Base-by-base conservation (phyloP, 2,888 invertebrate genomes). In the Agrotis exclamationis region DNA sequence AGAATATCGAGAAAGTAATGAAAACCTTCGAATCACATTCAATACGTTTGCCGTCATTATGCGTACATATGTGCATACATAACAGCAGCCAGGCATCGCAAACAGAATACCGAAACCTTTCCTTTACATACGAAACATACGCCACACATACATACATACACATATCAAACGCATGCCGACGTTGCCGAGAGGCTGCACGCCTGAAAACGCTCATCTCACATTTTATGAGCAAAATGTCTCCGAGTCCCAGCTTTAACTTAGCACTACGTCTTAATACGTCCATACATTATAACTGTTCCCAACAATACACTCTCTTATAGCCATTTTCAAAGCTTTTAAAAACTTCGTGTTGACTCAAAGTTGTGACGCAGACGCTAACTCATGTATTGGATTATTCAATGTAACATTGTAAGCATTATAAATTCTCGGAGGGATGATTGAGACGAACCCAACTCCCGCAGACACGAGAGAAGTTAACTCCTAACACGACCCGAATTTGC, bases 341-440 rank as follows among this genome's bases (percentile, higher is more conserved):
- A 85, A 83, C 70, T 85, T 83, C 39, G 70, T 79, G 83, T 77
- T 68, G 71, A 68, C 73, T 72, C 65, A 44, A 73, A 69, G 59
- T 69, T 70, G 63, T 53, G 75, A 67, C 71, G 57, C 74, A 64
- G 72, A 57, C 76, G 62, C 72, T 63, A 63, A 59, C 77, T 84
- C 70, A 74, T 80, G 82, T 84, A 81, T 84, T 80, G 80, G 85
- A 87, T 90, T 89, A 90, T 90, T 89, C 87, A 89, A 90, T 89
- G 87, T 88, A 88, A 83, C 79, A 82, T 74, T 84, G 87, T 87
- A 87, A 88, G 88, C 89, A 89, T 89, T 86, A 88, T 83, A 87
- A 85, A 88, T 86, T 88, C 85, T 76, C 63, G 65, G 82, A 83
- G 81, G 80, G 82, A 76, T 86, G 85, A 88, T 86, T 78, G 87